Evolutionary conservation across 1,140 invertebrate species (phyloP).

Genomic region (Drosophila teissieri): DNA sequence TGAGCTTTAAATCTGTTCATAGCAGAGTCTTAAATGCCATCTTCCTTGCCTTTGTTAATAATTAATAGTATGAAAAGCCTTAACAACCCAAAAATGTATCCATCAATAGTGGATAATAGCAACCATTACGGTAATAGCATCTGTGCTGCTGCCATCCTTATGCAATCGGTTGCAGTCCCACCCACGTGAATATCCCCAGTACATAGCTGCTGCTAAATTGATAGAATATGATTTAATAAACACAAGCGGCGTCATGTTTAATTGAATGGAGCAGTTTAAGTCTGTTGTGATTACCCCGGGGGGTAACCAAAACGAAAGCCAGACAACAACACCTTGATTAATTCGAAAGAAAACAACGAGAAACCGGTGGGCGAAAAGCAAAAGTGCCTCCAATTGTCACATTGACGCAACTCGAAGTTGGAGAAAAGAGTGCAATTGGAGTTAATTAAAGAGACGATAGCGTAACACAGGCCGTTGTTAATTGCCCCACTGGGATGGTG

Average conservation of each 20-base stretch:
- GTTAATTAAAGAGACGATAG: slow-evolving; percentile 73
- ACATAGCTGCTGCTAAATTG: slow-evolving; percentile 17
- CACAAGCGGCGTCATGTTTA: slow-evolving; percentile 21
- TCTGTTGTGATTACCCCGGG: slow-evolving; percentile 7
- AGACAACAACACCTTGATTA: slow-evolving; percentile 44
- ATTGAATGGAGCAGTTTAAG: slow-evolving; percentile 49
- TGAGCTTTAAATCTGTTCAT: no score
- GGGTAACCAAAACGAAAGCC: slow-evolving; percentile 45
- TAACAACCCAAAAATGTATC: no score
- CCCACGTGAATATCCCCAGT: background rate
- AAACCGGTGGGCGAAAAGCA: slow-evolving; percentile 34
- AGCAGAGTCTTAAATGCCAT: background rate
- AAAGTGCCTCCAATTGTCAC: slow-evolving; percentile 72
- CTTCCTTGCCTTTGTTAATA: no score
- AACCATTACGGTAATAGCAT: no score
- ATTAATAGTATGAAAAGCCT: no score
- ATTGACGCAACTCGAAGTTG: slow-evolving; percentile 65
- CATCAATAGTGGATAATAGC: no score
- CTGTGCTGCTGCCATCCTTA: background rate
- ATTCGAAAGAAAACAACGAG: slow-evolving; percentile 31
- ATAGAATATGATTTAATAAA: slow-evolving; percentile 45
- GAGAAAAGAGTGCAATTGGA: slow-evolving; percentile 57
- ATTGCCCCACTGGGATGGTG: slow-evolving; percentile 42
- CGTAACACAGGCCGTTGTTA: slow-evolving; percentile 59
- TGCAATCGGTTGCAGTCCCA: background rate